Percentiles rank a stretch among this genome's conserved stretches.
These are phyloP conservation scores for Amiota mariae DNA, from an alignment of 2,888 invertebrate genomes.

Conservation along the genomic window DNA sequence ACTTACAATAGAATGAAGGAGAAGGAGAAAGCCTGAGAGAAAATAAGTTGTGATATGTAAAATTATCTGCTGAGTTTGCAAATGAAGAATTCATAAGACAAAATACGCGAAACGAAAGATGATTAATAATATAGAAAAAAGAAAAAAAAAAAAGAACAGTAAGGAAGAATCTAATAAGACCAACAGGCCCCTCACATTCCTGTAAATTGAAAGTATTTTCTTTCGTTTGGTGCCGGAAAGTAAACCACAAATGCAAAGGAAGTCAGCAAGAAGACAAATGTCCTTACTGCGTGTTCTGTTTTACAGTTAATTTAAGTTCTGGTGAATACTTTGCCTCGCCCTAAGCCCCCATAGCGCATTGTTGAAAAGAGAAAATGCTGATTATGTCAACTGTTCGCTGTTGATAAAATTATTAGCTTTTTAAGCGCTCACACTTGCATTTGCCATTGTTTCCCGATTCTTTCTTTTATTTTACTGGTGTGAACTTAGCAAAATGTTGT, in stretches of 20 bases:
- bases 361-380: slow-evolving; percentile 56
- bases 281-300: slow-evolving; percentile 69
- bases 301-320: slow-evolving; percentile 69
- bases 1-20: not conserved
- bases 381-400: slow-evolving; percentile 70
- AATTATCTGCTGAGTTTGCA: slow-evolving; percentile 4
- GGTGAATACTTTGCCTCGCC: slow-evolving; percentile 48
- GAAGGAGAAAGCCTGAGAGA: not conserved
- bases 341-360: too few relatives aligned
- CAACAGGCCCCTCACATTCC: too few relatives aligned
- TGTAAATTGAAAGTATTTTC: too few relatives aligned
- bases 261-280: slow-evolving; percentile 64
- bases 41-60: slow-evolving; percentile 5
- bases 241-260: not conserved
- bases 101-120: slow-evolving; percentile 51
- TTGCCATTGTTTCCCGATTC: slow-evolving; percentile 12
- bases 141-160: slow-evolving; percentile 3
- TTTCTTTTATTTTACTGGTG: slow-evolving; percentile 43
- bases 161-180: not conserved
- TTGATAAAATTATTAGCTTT: slow-evolving; percentile 71
- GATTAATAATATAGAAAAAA: slow-evolving; percentile 65
- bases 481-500: slow-evolving; percentile 37
- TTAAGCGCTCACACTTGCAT: slow-evolving; percentile 18
- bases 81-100: slow-evolving; percentile 45
- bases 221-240: not conserved